phyloP scores from a whole-genome alignment of 2,888 invertebrate species.

The Adelognathus sp. region DNA sequence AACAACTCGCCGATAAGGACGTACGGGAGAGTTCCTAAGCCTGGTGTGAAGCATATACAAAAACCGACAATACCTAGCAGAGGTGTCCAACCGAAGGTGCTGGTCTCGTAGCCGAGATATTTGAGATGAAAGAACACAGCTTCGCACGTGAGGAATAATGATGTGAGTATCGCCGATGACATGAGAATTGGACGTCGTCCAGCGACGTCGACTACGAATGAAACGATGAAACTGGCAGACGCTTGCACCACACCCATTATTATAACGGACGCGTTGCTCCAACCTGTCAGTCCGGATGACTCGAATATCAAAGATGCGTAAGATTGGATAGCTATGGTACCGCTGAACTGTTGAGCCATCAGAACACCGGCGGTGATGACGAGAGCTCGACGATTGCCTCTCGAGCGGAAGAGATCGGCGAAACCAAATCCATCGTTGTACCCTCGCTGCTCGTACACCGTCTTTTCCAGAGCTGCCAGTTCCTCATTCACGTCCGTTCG shows the following conservation, averaged over 20 bases:
- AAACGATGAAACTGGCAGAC: neutral
- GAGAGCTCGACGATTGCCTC: neutral
- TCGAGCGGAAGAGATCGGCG: neutral
- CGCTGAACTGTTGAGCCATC: conserved; percentile 10
- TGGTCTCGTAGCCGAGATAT: neutral
- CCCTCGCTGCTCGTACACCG: conserved; percentile 14
- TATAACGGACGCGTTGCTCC: neutral
- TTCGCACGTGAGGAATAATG: neutral
- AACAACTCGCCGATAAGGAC: conserved; percentile 61
- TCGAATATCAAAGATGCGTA: conserved; percentile 23
- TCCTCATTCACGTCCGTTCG: conserved; percentile 7
- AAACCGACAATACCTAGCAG: conserved; percentile 4
- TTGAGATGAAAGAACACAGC: conserved; percentile 32
- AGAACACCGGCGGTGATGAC: neutral
- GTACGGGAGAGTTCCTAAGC: conserved; percentile 52
- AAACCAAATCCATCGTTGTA: neutral
- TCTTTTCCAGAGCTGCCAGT: conserved; percentile 1
- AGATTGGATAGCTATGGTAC: conserved; percentile 6
- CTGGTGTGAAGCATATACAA: conserved; percentile 1
- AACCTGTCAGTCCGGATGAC: conserved; percentile 5
- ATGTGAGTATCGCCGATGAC: neutral
- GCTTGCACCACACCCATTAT: conserved; percentile 1
- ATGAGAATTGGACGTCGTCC: conserved; percentile 23
- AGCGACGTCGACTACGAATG: conserved; percentile 10
- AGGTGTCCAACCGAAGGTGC: conserved; percentile 15